Base-by-base conservation (phyloP, 1,140 invertebrate genomes). In the Zophobas morio region DNA sequence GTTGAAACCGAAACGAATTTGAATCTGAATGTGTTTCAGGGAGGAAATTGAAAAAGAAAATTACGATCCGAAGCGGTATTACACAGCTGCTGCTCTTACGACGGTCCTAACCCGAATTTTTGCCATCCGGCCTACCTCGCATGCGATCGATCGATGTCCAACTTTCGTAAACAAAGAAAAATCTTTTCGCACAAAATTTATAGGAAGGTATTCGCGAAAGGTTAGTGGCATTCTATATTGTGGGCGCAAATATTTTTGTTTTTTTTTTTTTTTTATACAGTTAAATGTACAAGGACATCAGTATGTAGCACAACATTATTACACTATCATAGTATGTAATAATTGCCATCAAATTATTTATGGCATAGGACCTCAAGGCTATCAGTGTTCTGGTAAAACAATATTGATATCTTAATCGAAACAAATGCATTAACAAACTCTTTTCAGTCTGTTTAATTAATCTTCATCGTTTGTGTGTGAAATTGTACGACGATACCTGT, bases 361-460 rank as follows among this genome's bases (percentile, higher is more conserved):
- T 90, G 98, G 98, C 60, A 94, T 99, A 73, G 96, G 95, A 81
- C 95, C 95, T 75, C 97, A 98, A 88, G 96, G 96, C 78, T 97
- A 95, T 89, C 94, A 96, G 82, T 98, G 96, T 88, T 90, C 92
- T 83, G 92, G 94, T 96, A 88, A 89, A 66, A 70, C 36, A 8
- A 40, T 33, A 36, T 37, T 32, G 20, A 57, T 74, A 66, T 66
- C 35, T 2, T 35, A 35, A n/a, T 20, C 40, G 42, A 35, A 66
- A 66, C 34, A 33, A 72, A 72, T 51, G 35, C 20, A 53, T 42
- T 80, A 40, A 36, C 34, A 71, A 37, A 70, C 82, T 81, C 73
- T 82, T 84, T 78, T 77, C 86, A 96, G 96, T 95, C 87, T 98
- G 96, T 89, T 92, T 93, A 83, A 90, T 97, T 80, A 95, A 96